Conservation (phyloP, 2,888 invertebrate species). For the Lasius fuliginosus region DNA sequence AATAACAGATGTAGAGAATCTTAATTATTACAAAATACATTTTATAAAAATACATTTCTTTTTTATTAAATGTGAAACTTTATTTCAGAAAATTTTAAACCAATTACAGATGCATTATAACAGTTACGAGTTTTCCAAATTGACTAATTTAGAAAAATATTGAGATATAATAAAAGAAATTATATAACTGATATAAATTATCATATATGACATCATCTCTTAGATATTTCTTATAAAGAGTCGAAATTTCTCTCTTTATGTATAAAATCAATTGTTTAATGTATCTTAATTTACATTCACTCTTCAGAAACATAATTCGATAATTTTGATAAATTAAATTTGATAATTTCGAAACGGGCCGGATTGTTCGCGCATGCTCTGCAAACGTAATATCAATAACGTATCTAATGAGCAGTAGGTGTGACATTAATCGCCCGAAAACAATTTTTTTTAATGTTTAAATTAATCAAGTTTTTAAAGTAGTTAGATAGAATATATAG, state of each 20-base stretch:
- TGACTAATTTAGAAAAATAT: neutral
- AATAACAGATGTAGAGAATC: neutral
- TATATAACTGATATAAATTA: neutral
- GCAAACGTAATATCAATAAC: too few species aligned
- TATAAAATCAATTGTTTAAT: neutral
- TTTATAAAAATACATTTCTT: constrained; percentile 41
- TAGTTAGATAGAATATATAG: too few species aligned
- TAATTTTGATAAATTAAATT: too few species aligned
- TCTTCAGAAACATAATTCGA: constrained; percentile 89
- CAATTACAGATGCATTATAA: neutral
- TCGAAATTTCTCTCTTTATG: neutral
- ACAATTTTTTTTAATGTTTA: too few species aligned
- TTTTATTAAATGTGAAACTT: neutral
- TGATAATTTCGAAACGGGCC: too few species aligned
- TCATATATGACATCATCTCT: neutral
- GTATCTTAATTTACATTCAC: constrained; percentile 82
- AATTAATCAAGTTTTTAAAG: too few species aligned
- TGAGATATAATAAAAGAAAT: neutral
- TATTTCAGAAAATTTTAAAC: neutral
- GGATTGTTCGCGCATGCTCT: too few species aligned
- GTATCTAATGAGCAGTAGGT: too few species aligned
- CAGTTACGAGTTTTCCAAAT: neutral
- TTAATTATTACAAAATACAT: neutral
- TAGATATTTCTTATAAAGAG: neutral
- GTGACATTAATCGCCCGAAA: too few species aligned